Base-by-base conservation (phyloP, 2,888 invertebrate genomes). In the Nomada fabriciana region DNA sequence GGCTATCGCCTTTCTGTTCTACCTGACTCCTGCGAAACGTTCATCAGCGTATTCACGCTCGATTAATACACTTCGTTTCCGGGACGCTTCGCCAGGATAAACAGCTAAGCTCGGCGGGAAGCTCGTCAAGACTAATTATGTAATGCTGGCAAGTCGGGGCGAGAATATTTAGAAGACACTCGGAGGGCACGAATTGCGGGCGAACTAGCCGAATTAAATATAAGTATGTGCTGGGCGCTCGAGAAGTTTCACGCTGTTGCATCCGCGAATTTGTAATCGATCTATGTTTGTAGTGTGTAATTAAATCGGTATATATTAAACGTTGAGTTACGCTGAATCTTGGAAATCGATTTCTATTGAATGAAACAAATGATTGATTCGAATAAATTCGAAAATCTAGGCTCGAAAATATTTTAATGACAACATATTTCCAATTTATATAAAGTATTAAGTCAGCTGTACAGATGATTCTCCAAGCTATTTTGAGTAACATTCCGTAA, bases 21-120 rank as follows among this genome's bases (percentile, higher is more conserved):
- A 69, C 53, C 68, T 71, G 71, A 68, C 52, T 18, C 25, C n/a
- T 25, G 63, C 63, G 61, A 80, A 72, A 71, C 63, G 75, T 74
- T 83, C 80, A 84, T 72, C 70, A 84, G 76, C 64, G 68, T 69
- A 68, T 83, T 86, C 80, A 73, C 77, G 65, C 68, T 60, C 69
- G 71, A 80, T 85, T 82, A 80, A 73, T 74, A 63, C 67, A 68
- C 63, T 52, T 47, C 52, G 63, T 57, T 73, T 73, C 79, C 65
- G 43, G 23, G 55, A n/a, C 25, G 64, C 29, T 15, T 20, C 57
- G 63, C 36, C 43, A 42, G 50, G 57, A 57, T 79, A 80, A 80
- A 80, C 73, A 67, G 61, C 15, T 18, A 60, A 25, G 52, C 53
- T 36, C 11, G 20, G 53, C 53, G 18, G 71, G 25, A 65, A 53